These are phyloP conservation scores for Catonia carolina DNA, from an alignment of 2,888 invertebrate species.

Conservation along the genomic window DNA sequence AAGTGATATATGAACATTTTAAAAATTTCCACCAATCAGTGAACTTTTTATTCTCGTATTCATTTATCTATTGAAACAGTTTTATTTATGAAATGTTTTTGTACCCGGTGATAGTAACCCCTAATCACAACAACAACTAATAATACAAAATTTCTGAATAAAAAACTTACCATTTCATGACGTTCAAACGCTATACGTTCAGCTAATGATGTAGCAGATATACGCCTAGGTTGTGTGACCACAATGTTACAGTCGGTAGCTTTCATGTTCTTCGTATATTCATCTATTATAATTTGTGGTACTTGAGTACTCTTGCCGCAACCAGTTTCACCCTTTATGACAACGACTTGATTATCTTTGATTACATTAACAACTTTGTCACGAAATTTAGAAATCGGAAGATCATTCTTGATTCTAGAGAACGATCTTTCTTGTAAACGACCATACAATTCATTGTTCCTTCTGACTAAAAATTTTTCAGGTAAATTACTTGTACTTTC, in stretches of 20 bases:
- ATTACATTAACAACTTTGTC: constrained; percentile 49
- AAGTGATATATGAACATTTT: too few species aligned
- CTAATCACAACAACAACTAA: too few species aligned
- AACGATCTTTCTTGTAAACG: too few species aligned
- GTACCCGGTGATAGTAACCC: too few species aligned
- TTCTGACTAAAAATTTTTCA: too few species aligned
- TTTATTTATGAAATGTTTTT: too few species aligned
- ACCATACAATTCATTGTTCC: too few species aligned
- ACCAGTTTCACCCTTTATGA: constrained; percentile 64
- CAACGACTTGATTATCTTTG: constrained; percentile 47
- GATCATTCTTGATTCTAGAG: too few species aligned
- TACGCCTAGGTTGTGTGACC: constrained; percentile 60
- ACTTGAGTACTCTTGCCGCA: constrained; percentile 68
- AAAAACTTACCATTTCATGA: constrained; percentile 47
- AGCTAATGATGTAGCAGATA: constrained; percentile 62
- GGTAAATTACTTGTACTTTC: too few species aligned
- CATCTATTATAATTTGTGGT: constrained; percentile 56
- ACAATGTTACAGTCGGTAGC: constrained; percentile 51
- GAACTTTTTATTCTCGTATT: too few species aligned
- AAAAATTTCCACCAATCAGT: too few species aligned
- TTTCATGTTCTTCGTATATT: constrained; percentile 41
- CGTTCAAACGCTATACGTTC: constrained; percentile 57
- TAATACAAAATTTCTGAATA: neutral
- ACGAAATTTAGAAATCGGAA: constrained; percentile 37
- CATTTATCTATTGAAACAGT: too few species aligned